These are phyloP conservation scores for Ciconia stormi DNA, from an alignment of 2,113 vertebrate species.

Conservation along the genomic window DNA sequence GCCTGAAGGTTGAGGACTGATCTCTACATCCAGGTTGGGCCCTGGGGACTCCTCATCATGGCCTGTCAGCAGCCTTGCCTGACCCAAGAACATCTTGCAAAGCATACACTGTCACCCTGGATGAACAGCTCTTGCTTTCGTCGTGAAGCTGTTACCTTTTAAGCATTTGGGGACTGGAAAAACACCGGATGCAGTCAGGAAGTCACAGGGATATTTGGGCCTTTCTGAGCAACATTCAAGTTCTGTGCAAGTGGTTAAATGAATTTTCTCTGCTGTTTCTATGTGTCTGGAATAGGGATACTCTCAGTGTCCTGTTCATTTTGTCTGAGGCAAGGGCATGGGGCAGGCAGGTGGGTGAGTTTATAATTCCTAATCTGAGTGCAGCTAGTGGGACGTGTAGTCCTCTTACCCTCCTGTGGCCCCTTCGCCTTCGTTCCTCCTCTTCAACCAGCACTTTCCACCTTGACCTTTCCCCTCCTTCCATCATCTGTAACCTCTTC, in stretches of 20 bases:
- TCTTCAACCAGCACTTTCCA: not conserved
- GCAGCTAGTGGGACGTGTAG: not conserved
- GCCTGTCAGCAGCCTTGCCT: not conserved
- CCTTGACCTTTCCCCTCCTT: not conserved
- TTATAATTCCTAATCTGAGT: not conserved
- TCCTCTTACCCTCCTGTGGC: not conserved
- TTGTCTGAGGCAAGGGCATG: not conserved
- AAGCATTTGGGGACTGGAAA: not conserved
- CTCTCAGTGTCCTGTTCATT: not conserved
- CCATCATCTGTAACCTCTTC: not conserved
- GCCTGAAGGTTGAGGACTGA: not conserved
- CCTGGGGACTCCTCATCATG: not conserved
- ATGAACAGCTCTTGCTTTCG: not conserved
- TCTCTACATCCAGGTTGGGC: not conserved
- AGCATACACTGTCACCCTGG: accelerated
- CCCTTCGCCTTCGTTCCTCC: not conserved
- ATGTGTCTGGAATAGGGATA: not conserved
- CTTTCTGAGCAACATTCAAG: not conserved
- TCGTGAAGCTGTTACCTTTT: not conserved
- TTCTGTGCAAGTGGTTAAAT: not conserved
- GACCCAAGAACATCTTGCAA: not conserved
- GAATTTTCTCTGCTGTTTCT: not conserved
- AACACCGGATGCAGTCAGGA: not conserved
- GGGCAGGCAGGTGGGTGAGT: not conserved
- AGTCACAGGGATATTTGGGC: not conserved